Conservation (phyloP, 2,797 vertebrate genomes). For the Danio kyathit region DNA sequence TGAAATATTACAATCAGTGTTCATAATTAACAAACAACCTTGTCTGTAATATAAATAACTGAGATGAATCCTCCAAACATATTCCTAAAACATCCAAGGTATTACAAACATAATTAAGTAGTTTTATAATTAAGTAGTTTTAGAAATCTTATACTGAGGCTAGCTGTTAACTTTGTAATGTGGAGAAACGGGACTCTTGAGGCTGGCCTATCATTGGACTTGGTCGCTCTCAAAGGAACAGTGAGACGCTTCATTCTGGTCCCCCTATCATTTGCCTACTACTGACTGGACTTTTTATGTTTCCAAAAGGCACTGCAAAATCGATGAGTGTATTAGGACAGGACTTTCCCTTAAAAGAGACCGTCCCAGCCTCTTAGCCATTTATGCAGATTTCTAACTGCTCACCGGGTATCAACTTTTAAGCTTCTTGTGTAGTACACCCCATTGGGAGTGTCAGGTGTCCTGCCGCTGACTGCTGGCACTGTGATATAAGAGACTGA, state of each 20-base stretch:
- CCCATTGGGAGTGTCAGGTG: conserved; percentile 55
- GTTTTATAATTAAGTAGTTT: neutral
- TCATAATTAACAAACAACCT: neutral
- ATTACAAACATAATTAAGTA: conserved; percentile 9
- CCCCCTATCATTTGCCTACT: conserved; percentile 43
- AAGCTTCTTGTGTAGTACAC: conserved; percentile 56
- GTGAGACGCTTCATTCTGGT: conserved; percentile 41
- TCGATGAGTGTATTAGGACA: conserved; percentile 42
- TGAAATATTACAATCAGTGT: neutral
- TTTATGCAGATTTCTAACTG: conserved; percentile 50
- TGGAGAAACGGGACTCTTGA: conserved; percentile 57
- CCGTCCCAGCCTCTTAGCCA: neutral
- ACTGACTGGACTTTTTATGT: conserved; percentile 28
- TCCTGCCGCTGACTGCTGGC: conserved; percentile 38
- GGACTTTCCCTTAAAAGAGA: conserved; percentile 46
- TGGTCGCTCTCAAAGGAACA: conserved; percentile 54
- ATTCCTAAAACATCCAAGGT: neutral
- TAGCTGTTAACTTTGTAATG: conserved; percentile 50
- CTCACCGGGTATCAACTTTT: conserved; percentile 43
- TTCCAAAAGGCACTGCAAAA: conserved; percentile 38
- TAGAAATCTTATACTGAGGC: conserved; percentile 29
- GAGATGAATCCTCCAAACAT: neutral
- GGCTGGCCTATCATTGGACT: conserved; percentile 49
- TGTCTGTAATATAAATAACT: neutral
- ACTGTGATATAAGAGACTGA: conserved; percentile 37